Conservation (phyloP, 2,888 invertebrate genomes). For the Lagria hirta region DNA sequence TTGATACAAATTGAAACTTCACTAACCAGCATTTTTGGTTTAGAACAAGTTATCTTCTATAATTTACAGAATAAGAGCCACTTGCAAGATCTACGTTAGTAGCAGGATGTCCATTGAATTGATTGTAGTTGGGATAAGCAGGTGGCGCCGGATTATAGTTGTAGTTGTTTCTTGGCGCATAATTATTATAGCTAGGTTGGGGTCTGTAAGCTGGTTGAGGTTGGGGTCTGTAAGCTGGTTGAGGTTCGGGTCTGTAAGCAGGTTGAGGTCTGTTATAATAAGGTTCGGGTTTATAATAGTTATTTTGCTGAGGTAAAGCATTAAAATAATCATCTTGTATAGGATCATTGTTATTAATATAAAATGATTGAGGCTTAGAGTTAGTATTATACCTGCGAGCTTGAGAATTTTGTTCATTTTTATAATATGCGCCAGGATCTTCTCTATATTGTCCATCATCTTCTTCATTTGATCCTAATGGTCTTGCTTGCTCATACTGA, state of each 20-base stretch:
- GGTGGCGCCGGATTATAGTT: constrained; percentile 36
- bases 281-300: constrained; percentile 45
- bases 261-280: constrained; percentile 34
- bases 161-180: constrained; percentile 35
- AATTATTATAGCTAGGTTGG: constrained; percentile 52
- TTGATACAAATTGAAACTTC: too few species aligned
- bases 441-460: constrained; percentile 87
- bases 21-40: too few species aligned
- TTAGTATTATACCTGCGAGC: too few species aligned
- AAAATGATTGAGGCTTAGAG: constrained; percentile 34
- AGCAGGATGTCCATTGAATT: constrained; percentile 65
- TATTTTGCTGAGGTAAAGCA: too few species aligned
- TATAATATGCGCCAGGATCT: constrained; percentile 78
- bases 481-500: constrained; percentile 40
- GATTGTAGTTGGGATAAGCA: constrained; percentile 35
- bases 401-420: constrained; percentile 64
- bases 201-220: constrained; percentile 45
- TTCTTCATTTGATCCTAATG: constrained; percentile 64
- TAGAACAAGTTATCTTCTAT: constrained; percentile 53
- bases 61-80: constrained; percentile 78
- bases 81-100: constrained; percentile 71
- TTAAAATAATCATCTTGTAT: too few species aligned
- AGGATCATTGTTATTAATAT: too few species aligned
- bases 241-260: constrained; percentile 47
- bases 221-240: constrained; percentile 37